Percentiles rank a stretch among this genome's conserved stretches.
Conservation (phyloP, 1,140 invertebrate genomes). For the Lepidostoma basale region DNA sequence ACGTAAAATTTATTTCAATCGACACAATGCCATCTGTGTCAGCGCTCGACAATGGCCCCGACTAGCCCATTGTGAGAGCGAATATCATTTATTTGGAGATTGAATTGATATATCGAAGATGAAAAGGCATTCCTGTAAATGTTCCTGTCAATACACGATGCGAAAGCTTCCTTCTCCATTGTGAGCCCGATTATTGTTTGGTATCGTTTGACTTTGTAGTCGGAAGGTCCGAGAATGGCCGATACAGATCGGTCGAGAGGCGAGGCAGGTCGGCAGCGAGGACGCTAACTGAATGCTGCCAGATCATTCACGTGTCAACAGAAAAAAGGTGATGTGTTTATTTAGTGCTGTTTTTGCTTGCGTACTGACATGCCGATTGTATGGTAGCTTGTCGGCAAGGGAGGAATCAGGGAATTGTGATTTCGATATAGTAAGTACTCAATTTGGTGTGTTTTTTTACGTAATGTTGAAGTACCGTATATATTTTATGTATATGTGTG, state of each 20-base stretch:
- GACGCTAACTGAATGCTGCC: neutral
- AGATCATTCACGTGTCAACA: conserved; percentile 35
- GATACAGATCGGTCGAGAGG: conserved; percentile 32
- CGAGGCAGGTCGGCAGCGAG: neutral
- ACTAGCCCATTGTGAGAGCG: conserved; percentile 11
- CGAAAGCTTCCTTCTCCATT: conserved; percentile 23
- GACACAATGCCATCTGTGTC: conserved; percentile 20
- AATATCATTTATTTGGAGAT: conserved; percentile 29
- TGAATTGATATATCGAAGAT: conserved; percentile 28
- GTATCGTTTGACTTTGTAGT: conserved; percentile 31
- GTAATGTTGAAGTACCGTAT: too few species aligned
- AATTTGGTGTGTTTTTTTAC: too few species aligned
- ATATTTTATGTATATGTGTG: too few species aligned
- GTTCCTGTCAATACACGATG: conserved; percentile 33
- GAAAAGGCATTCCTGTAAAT: conserved; percentile 30
- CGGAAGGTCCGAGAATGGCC: conserved; percentile 19
- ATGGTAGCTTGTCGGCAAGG: neutral
- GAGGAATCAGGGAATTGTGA: too few species aligned
- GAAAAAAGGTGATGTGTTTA: conserved; percentile 37
- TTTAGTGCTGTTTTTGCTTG: conserved; percentile 27
- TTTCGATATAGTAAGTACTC: too few species aligned
- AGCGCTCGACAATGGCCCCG: conserved; percentile 25
- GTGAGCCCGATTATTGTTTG: conserved; percentile 13
- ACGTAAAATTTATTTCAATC: conserved; percentile 39
- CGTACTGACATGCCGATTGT: neutral